Evolutionary conservation across 2,113 vertebrate species (phyloP).

Genomic region (Pithys albifrons): DNA sequence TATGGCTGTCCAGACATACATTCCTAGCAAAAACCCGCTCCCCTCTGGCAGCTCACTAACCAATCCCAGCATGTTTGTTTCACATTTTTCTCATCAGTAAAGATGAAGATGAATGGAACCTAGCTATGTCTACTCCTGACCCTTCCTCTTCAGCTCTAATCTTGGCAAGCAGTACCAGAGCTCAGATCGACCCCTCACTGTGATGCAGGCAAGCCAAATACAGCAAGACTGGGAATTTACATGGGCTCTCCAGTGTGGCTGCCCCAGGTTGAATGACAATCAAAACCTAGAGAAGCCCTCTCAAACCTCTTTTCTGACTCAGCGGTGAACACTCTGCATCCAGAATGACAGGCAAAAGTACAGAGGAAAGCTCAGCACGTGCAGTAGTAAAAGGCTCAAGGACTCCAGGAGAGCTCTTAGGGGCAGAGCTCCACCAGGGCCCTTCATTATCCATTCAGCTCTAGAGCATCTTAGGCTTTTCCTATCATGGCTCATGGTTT

Average conservation of each 20-base stretch:
- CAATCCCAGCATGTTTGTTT: not conserved
- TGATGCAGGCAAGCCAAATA: not conserved
- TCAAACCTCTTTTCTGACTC: not conserved
- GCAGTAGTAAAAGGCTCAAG: not conserved
- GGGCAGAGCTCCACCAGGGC: not conserved
- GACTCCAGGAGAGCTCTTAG: not conserved
- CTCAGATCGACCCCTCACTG: fast-evolving
- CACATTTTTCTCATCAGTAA: not conserved
- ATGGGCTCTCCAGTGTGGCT: not conserved
- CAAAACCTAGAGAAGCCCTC: not conserved
- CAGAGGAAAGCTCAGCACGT: not conserved
- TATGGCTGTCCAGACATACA: fast-evolving
- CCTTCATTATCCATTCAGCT: not conserved
- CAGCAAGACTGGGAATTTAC: not conserved
- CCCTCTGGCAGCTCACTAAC: not conserved
- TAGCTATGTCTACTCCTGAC: not conserved
- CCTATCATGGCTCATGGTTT: not conserved
- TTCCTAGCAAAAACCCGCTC: not conserved
- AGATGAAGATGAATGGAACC: not conserved
- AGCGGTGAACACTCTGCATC: not conserved
- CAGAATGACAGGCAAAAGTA: not conserved
- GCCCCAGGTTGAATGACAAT: not conserved
- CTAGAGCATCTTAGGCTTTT: not conserved
- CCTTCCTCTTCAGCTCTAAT: not conserved
- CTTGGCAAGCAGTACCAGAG: not conserved